Evolutionary conservation across 2,797 vertebrate genomes (phyloP).

Genomic region (Hybognathus amarus): DNA sequence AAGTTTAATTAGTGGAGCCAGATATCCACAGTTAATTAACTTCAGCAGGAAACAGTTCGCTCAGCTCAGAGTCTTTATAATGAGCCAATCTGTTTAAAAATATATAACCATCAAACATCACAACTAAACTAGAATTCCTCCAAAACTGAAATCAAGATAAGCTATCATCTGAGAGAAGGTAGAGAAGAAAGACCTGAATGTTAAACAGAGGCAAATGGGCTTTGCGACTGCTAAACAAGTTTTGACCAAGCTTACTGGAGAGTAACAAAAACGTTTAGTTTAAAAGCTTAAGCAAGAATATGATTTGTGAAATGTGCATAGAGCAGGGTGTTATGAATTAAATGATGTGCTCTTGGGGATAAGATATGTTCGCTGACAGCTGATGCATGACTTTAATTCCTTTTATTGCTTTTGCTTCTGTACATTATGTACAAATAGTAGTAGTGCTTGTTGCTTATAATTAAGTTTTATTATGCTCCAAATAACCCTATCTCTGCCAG

Average conservation of each 20-base stretch:
- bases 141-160: constrained; percentile 6
- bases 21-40: constrained; percentile 22
- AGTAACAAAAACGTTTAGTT: not conserved
- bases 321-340: not conserved
- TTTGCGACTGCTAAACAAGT: not conserved
- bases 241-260: not conserved
- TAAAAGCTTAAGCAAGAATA: not conserved
- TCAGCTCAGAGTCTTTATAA: not conserved
- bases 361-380: not conserved
- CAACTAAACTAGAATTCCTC: not conserved
- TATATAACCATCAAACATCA: not conserved
- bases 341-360: not conserved
- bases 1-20: constrained; percentile 2
- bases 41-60: not conserved
- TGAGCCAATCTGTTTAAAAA: constrained; percentile 3
- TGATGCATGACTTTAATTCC: not conserved
- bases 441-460: not conserved
- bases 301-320: not conserved
- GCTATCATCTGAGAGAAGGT: not conserved
- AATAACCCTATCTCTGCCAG: not conserved
- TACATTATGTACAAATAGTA: not conserved
- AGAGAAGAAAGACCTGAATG: not conserved
- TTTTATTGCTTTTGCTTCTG: not conserved
- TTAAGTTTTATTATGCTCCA: not conserved
- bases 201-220: not conserved